Evolutionary conservation across 92 coral and sea anemone species (phyloP).

Genomic region (Zoanthus solanderi): DNA sequence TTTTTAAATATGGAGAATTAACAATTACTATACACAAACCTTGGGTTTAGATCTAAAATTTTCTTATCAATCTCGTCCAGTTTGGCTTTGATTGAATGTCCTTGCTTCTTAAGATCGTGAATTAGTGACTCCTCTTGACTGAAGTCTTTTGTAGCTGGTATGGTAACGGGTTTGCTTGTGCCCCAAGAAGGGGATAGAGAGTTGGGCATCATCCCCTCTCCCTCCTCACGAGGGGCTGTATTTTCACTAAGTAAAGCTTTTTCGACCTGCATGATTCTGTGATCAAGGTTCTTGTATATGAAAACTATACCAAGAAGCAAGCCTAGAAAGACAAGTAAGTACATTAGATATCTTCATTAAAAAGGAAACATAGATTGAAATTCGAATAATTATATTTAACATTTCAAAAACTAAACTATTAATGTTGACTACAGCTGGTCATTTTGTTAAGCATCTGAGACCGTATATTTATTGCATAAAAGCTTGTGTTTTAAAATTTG

Average conservation of each 20-base stretch:
- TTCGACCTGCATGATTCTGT: constrained; percentile 24
- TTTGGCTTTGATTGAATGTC: constrained; percentile 41
- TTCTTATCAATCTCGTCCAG: constrained; percentile 49
- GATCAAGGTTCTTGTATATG: constrained; percentile 22
- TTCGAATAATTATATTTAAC: too few species aligned
- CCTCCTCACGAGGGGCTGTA: neutral
- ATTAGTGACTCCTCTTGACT: constrained; percentile 40
- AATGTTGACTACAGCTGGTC: too few species aligned
- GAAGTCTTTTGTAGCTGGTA: neutral
- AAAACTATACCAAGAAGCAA: constrained; percentile 43
- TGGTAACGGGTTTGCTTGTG: constrained; percentile 18
- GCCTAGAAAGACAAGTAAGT: neutral
- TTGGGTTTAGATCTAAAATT: constrained; percentile 29
- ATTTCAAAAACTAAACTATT: too few species aligned
- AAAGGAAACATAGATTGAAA: too few species aligned
- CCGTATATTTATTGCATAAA: too few species aligned
- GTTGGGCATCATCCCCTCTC: neutral
- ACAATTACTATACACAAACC: neutral
- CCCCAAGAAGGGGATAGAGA: neutral
- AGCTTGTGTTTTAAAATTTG: too few species aligned
- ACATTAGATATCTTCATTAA: neutral
- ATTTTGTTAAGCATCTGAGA: too few species aligned
- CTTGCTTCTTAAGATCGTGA: constrained; percentile 46
- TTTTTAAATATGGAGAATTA: too few species aligned
- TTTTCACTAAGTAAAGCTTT: neutral